phyloP scores from a whole-genome alignment of 2,888 invertebrate species.

The Molorchus minor region DNA sequence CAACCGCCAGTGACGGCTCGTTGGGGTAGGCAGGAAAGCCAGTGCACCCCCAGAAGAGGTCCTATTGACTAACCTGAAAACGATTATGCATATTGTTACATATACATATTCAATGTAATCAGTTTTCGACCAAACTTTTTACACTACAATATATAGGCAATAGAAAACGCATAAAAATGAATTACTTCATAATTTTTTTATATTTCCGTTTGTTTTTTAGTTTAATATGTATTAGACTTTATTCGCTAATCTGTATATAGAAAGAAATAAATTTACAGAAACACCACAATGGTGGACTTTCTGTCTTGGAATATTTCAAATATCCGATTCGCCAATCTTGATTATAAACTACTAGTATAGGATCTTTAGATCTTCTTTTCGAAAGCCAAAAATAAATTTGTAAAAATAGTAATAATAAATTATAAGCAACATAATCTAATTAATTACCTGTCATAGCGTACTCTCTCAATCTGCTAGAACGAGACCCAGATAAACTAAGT shows the following conservation, averaged over 20 bases:
- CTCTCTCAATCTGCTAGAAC: constrained; percentile 13
- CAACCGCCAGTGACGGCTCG: too few species aligned
- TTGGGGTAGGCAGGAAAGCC: too few species aligned
- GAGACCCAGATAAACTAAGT: constrained; percentile 7
- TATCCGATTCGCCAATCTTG: background rate
- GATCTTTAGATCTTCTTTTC: background rate
- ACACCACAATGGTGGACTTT: too few species aligned
- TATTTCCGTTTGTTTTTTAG: too few species aligned
- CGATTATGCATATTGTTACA: background rate
- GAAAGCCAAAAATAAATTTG: background rate
- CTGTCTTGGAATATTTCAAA: background rate
- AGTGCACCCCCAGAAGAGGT: too few species aligned
- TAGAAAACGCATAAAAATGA: too few species aligned
- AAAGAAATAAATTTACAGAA: too few species aligned
- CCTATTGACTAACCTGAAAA: background rate
- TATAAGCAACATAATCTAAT: background rate
- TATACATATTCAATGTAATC: background rate
- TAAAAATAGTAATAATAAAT: background rate
- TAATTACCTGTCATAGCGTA: constrained; percentile 16
- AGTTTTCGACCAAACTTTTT: background rate
- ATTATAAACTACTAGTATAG: background rate
- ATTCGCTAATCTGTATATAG: too few species aligned
- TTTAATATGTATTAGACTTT: too few species aligned
- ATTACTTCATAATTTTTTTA: too few species aligned
- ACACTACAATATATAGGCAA: background rate